These are phyloP conservation scores for Pygmarrhopalites habei DNA, from an alignment of 1,140 invertebrate species.

Conservation along the genomic window DNA sequence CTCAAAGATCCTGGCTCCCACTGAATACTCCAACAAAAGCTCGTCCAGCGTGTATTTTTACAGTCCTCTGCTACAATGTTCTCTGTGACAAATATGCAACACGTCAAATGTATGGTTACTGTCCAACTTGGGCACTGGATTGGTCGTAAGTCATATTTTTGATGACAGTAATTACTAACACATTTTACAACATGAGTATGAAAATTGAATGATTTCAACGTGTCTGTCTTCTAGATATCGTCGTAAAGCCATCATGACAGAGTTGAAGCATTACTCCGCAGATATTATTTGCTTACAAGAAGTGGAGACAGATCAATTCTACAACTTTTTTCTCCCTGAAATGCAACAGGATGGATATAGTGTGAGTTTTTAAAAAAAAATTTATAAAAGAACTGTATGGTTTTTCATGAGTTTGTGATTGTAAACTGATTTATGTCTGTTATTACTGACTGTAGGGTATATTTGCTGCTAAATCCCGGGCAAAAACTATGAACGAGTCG, in stretches of 20 bases:
- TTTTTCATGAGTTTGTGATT: too few relatives aligned
- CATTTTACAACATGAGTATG: too few relatives aligned
- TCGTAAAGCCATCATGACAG: constrained; percentile 94
- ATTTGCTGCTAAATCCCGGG: constrained; percentile 95
- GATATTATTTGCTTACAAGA: constrained; percentile 93
- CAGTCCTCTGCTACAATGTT: constrained; percentile 99
- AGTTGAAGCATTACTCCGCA: constrained; percentile 91
- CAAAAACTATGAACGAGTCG: constrained; percentile 95
- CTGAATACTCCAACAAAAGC: constrained; percentile 32
- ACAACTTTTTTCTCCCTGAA: constrained; percentile 92
- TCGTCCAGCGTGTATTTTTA: constrained; percentile 58
- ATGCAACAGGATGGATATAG: constrained; percentile 84
- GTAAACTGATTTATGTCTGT: neutral
- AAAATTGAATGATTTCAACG: too few relatives aligned
- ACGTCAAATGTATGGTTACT: constrained; percentile 91
- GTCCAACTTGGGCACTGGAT: constrained; percentile 91
- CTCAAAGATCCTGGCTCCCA: constrained; percentile 36
- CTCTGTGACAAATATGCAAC: constrained; percentile 98
- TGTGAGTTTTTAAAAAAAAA: constrained; percentile 23
- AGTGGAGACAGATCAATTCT: constrained; percentile 93
- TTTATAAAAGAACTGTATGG: too few relatives aligned
- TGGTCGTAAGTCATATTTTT: too few relatives aligned
- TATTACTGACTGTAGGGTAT: constrained; percentile 80
- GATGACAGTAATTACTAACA: too few relatives aligned
- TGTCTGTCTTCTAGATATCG: too few relatives aligned